phyloP scores from a whole-genome alignment of 2,113 vertebrate species.

The Calypte anna region DNA sequence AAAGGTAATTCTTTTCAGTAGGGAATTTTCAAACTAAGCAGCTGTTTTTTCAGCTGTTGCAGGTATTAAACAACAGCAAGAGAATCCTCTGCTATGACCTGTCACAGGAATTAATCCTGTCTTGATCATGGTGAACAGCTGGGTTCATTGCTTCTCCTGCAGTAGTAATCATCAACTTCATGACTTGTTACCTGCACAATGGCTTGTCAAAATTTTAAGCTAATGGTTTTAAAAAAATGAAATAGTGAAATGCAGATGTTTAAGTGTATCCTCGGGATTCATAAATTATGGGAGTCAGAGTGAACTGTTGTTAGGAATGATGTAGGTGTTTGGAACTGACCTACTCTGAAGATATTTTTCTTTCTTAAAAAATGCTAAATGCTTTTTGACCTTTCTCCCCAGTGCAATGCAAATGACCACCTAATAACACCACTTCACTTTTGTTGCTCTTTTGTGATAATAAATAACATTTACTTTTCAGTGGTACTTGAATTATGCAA shows the following conservation, averaged over 20 bases:
- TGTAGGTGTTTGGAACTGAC: constrained; percentile 10
- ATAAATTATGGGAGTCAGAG: not conserved
- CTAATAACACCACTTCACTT: not conserved
- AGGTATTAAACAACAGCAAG: constrained; percentile 57
- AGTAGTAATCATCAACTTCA: not conserved
- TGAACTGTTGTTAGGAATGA: not conserved
- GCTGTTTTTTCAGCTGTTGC: constrained; percentile 60
- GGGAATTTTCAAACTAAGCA: constrained; percentile 14
- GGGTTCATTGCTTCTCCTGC: constrained; percentile 13
- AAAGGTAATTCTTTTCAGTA: not conserved
- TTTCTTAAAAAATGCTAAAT: not conserved
- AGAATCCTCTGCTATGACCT: constrained; percentile 33
- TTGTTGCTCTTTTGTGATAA: not conserved
- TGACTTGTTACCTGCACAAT: not conserved
- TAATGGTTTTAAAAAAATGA: not conserved
- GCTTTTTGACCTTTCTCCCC: constrained; percentile 26
- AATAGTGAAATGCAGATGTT: constrained; percentile 21
- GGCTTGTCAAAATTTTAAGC: not conserved
- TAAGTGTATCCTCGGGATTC: constrained; percentile 10
- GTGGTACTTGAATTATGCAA: constrained; percentile 15
- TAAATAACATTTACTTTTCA: constrained; percentile 11
- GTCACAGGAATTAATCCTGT: constrained; percentile 38
- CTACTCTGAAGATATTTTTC: not conserved
- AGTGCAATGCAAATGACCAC: not conserved
- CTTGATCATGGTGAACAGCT: constrained; percentile 27